Percentiles rank a stretch among this genome's conserved stretches.
Conservation (phyloP, 2,113 vertebrate species). For the Callipepla californica region DNA sequence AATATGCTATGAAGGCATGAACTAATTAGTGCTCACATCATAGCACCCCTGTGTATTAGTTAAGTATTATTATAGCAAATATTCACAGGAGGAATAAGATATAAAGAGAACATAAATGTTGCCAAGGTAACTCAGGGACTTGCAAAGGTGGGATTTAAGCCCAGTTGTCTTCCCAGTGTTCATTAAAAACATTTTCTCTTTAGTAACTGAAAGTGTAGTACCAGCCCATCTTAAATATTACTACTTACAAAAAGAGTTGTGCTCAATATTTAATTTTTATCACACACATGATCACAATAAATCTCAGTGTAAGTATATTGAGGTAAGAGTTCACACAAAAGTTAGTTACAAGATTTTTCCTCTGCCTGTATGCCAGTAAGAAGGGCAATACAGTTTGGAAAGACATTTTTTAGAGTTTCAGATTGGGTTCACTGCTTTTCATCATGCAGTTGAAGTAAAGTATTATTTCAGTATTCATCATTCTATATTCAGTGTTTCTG, state of each 20-base stretch:
- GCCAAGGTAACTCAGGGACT: constrained; percentile 22
- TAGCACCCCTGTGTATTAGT: not conserved
- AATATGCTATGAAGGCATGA: not conserved
- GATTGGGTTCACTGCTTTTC: constrained; percentile 32
- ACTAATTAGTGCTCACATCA: constrained; percentile 33
- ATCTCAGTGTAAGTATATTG: not conserved
- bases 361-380: not conserved
- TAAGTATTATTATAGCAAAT: constrained; percentile 16
- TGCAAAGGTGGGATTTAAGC: constrained; percentile 39
- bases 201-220: not conserved
- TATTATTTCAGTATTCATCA: constrained; percentile 49
- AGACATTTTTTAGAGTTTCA: constrained; percentile 15
- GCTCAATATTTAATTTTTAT: not conserved
- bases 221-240: accelerated
- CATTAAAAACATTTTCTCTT: not conserved
- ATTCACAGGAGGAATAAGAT: constrained; percentile 17
- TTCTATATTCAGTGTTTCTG: constrained; percentile 50
- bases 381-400: constrained; percentile 32
- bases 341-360: not conserved
- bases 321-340: not conserved
- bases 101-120: constrained; percentile 26
- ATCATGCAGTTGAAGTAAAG: constrained; percentile 18
- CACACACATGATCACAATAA: not conserved
- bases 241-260: not conserved
- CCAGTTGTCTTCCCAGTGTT: not conserved